Percentiles rank a stretch among this genome's conserved stretches.
Conservation (phyloP, 2,888 invertebrate genomes). For the Yponomeuta sedellus region DNA sequence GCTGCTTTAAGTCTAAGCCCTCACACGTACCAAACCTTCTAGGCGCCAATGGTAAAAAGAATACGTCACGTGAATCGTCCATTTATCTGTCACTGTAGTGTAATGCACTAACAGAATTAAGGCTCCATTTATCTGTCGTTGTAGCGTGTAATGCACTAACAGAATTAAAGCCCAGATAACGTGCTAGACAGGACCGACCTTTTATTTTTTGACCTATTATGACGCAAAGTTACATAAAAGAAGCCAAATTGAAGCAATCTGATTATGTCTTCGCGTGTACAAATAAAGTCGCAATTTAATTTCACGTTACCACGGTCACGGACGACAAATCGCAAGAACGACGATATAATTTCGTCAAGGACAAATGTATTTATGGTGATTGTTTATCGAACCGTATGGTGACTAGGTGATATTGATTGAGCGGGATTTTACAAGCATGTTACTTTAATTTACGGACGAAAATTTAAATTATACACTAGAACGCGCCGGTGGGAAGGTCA, state of each 20-base stretch:
- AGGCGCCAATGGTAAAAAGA: no score
- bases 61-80: no score
- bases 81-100: no score
- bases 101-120: no score
- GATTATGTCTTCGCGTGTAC: slow-evolving; percentile 5
- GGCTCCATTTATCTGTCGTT: no score
- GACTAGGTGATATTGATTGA: not conserved
- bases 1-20: no score
- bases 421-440: not conserved
- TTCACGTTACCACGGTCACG: slow-evolving; percentile 2
- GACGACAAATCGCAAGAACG: not conserved
- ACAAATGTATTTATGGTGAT: not conserved
- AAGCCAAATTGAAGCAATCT: not conserved
- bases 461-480: no score
- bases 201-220: not conserved
- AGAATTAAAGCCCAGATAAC: no score
- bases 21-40: no score
- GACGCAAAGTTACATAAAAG: not conserved
- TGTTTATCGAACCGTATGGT: not conserved
- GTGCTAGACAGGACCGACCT: not conserved
- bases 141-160: no score
- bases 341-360: not conserved
- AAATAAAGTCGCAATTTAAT: not conserved
- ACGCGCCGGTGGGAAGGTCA: no score
- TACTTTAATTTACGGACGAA: no score